Evolutionary conservation across 1,140 invertebrate genomes (phyloP).

Genomic region (Pseudomyrmex cubaensis): DNA sequence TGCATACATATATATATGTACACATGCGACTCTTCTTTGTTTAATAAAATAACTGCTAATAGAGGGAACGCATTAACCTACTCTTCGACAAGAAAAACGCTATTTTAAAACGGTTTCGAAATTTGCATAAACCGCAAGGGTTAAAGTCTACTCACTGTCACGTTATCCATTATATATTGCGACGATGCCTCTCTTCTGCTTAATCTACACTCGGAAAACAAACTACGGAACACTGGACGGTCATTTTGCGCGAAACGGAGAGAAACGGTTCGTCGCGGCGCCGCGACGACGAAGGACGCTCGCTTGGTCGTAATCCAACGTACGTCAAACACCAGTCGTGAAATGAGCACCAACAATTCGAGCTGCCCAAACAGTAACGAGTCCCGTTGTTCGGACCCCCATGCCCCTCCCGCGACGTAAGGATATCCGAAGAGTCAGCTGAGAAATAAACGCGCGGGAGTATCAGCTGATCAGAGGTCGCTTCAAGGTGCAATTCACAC

Average conservation of each 20-base stretch:
- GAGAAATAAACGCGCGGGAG: slow-evolving; percentile 21
- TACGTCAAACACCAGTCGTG: neutral
- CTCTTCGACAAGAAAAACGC: neutral
- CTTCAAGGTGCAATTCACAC: too few relatives aligned
- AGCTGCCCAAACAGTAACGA: neutral
- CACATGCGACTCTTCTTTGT: too few relatives aligned
- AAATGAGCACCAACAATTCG: slow-evolving; percentile 6
- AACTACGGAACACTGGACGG: slow-evolving; percentile 9
- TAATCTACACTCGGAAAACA: slow-evolving; percentile 52
- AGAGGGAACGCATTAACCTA: neutral
- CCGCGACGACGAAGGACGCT: neutral
- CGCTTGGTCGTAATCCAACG: neutral
- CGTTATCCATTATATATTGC: slow-evolving; percentile 74
- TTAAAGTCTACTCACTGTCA: slow-evolving; percentile 74
- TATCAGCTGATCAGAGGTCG: slow-evolving; percentile 36
- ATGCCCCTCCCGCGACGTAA: neutral
- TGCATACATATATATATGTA: too few relatives aligned
- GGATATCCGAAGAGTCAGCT: slow-evolving; percentile 9
- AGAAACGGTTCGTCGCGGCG: neutral
- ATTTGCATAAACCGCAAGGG: neutral
- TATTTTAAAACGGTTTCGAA: neutral
- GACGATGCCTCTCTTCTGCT: slow-evolving; percentile 21
- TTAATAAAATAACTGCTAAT: neutral
- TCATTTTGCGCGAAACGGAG: slow-evolving; percentile 44
- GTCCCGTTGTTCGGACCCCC: slow-evolving; percentile 33